These are phyloP conservation scores for Micropterix aruncella DNA, from an alignment of 2,888 invertebrate genomes.

Conservation along the genomic window DNA sequence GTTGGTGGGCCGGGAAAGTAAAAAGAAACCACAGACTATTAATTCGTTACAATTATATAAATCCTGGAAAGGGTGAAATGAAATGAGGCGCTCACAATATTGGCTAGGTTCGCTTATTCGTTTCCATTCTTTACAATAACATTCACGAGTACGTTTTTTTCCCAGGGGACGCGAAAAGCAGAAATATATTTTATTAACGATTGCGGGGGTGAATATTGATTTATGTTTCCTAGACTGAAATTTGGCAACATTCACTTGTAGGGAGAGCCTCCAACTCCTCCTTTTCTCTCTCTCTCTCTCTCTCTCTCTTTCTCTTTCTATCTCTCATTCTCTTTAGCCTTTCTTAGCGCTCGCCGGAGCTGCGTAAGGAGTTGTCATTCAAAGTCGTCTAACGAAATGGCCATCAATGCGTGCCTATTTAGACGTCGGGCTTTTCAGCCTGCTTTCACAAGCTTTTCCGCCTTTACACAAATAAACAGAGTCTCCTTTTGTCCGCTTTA, in stretches of 20 bases:
- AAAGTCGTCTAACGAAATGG: not conserved
- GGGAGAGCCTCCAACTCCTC: not conserved
- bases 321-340: not conserved
- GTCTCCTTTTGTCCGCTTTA: too few relatives aligned
- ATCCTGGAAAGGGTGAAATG: too few relatives aligned
- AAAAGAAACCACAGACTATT: too few relatives aligned
- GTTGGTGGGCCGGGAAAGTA: too few relatives aligned
- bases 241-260: not conserved
- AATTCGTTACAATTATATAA: too few relatives aligned
- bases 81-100: not conserved
- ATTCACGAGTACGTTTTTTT: not conserved
- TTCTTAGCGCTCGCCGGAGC: not conserved
- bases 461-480: too few relatives aligned
- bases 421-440: too few relatives aligned
- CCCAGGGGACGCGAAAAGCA: not conserved
- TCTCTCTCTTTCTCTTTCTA: not conserved
- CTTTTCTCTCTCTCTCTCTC: not conserved
- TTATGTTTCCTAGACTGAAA: not conserved
- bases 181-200: not conserved
- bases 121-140: not conserved
- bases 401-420: not conserved
- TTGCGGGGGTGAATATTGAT: not conserved
- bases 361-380: not conserved
- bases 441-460: too few relatives aligned
- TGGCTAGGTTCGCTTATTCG: not conserved